Conservation (phyloP, 1,140 invertebrate genomes). For the Fopius arisanus region DNA sequence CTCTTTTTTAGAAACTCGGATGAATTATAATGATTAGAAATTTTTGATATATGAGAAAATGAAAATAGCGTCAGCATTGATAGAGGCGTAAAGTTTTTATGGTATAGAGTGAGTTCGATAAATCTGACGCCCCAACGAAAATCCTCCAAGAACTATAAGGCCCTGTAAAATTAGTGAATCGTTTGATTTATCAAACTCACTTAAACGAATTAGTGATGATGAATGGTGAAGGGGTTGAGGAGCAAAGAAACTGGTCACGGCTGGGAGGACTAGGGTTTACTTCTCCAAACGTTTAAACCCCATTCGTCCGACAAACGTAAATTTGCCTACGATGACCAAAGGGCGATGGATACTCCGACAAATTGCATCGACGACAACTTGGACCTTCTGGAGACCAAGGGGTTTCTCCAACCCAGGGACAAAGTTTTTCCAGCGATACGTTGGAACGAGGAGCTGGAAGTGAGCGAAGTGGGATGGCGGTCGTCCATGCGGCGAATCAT, state of each 20-base stretch:
- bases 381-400: slow-evolving; percentile 25
- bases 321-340: slow-evolving; percentile 43
- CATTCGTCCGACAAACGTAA: slow-evolving; percentile 39
- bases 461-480: background rate
- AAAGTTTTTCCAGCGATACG: slow-evolving; percentile 35
- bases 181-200: slow-evolving; percentile 48
- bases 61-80: background rate
- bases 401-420: background rate
- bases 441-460: slow-evolving; percentile 22
- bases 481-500: slow-evolving; percentile 41
- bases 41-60: too few relatives aligned
- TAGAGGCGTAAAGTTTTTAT: background rate
- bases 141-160: background rate
- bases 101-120: background rate
- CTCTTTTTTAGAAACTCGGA: too few relatives aligned
- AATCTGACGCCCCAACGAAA: background rate
- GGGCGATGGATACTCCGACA: slow-evolving; percentile 40
- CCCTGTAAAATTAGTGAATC: slow-evolving; percentile 20
- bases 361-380: slow-evolving; percentile 48
- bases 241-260: slow-evolving; percentile 40
- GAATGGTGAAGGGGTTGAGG: slow-evolving; percentile 43
- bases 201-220: slow-evolving; percentile 51
- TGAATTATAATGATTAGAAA: too few relatives aligned
- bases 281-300: background rate
- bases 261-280: background rate